Evolutionary conservation across 2,113 vertebrate genomes (phyloP).

Genomic region (Elephas maximus): DNA sequence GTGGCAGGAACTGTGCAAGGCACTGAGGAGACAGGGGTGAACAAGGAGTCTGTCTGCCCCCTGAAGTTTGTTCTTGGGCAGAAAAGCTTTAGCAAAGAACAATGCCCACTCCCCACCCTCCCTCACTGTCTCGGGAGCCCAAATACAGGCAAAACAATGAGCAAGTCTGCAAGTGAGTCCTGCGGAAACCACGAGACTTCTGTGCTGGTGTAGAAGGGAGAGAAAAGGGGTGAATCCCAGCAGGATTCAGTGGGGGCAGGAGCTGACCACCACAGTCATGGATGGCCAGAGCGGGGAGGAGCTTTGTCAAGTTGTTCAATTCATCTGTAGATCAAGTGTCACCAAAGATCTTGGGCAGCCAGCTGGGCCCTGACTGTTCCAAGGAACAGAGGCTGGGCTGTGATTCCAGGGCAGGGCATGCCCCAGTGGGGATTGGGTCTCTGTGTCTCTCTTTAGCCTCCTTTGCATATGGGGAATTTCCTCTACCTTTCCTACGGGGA

Average conservation of each 20-base stretch:
- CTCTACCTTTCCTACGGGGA: neutral
- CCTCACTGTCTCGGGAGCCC: neutral
- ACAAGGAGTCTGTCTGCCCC: fast-evolving
- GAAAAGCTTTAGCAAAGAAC: neutral
- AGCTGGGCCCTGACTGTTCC: neutral
- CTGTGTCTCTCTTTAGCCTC: conserved; percentile 26
- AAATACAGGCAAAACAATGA: neutral
- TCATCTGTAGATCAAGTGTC: neutral
- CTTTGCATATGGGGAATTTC: neutral
- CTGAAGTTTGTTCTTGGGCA: fast-evolving
- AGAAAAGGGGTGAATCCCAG: neutral
- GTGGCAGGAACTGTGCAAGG: neutral
- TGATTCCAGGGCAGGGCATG: neutral
- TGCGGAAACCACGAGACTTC: neutral
- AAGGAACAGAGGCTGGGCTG: neutral
- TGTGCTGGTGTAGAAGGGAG: neutral
- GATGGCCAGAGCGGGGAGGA: no score
- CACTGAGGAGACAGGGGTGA: fast-evolving
- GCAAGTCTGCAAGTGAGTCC: neutral
- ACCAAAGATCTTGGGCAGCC: no score
- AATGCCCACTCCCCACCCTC: neutral
- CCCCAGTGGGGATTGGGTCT: neutral
- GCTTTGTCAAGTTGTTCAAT: neutral
- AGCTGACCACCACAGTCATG: no score
- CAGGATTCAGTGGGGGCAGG: neutral